Evolutionary conservation across 2,797 vertebrate genomes (phyloP).

Genomic region (Protosalanx chinensis): DNA sequence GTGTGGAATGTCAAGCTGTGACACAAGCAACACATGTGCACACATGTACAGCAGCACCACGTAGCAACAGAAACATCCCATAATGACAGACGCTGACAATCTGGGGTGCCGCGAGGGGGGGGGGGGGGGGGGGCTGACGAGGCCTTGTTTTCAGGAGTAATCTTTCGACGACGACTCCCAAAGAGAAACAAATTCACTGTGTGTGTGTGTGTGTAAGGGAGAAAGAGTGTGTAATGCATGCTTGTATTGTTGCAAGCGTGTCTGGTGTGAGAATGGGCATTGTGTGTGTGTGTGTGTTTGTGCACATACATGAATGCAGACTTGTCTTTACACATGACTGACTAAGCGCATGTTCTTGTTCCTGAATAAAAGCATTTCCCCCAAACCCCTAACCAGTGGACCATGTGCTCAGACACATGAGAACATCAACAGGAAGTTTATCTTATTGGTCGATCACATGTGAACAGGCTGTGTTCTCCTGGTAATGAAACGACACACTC

Average conservation of each 20-base stretch:
- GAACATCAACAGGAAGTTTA: conserved; percentile 18
- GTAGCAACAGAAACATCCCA: conserved; percentile 47
- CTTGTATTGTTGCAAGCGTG: too few species aligned
- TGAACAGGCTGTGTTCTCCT: conserved; percentile 20
- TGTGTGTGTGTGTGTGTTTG: not conserved
- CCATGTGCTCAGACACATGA: conserved; percentile 1
- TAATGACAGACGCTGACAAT: conserved; percentile 58
- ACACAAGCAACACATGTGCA: conserved; percentile 42
- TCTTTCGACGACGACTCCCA: not conserved
- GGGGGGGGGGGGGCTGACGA: not conserved
- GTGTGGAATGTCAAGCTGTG: conserved; percentile 56
- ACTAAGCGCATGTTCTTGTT: not conserved
- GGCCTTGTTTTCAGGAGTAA: conserved; percentile 11
- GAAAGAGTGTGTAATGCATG: not conserved
- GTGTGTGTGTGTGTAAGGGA: not conserved
- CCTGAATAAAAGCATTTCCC: not conserved
- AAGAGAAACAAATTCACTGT: not conserved
- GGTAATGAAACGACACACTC: conserved; percentile 28
- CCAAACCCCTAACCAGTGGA: not conserved
- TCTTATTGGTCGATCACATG: conserved; percentile 44
- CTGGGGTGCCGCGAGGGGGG: conserved; percentile 23
- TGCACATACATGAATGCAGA: not conserved
- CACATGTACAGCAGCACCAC: conserved; percentile 36
- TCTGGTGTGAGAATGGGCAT: not conserved
- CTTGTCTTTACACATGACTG: not conserved